Percentiles rank a stretch among this genome's conserved stretches.
These are phyloP conservation scores for Amblyopsis rosae DNA, from an alignment of 2,113 vertebrate species.

Conservation along the genomic window DNA sequence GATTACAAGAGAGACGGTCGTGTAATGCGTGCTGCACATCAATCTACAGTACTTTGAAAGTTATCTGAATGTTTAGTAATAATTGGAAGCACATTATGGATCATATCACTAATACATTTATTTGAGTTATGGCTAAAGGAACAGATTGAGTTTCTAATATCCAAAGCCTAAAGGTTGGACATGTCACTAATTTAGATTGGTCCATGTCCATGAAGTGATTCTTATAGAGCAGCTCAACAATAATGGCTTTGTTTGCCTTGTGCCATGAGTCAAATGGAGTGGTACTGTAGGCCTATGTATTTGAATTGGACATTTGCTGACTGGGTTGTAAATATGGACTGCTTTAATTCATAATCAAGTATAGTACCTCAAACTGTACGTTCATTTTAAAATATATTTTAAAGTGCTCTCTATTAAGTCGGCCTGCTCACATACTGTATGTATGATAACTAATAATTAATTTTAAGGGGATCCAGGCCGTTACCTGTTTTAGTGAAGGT, in stretches of 20 bases:
- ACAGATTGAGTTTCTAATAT: slow-evolving; percentile 7
- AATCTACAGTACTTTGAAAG: too few species aligned
- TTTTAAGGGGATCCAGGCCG: not conserved
- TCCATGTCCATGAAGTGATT: slow-evolving; percentile 37
- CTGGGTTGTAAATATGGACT: slow-evolving; percentile 1
- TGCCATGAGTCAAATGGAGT: slow-evolving; percentile 25
- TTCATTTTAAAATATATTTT: not conserved
- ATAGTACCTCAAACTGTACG: not conserved
- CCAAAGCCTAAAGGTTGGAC: slow-evolving; percentile 23
- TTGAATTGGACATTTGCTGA: slow-evolving; percentile 2
- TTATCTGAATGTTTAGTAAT: too few species aligned
- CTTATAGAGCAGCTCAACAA: slow-evolving; percentile 56
- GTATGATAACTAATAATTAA: not conserved
- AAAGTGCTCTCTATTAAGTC: not conserved
- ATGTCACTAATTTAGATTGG: slow-evolving; percentile 51
- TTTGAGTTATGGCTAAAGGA: too few species aligned
- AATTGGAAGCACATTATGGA: too few species aligned
- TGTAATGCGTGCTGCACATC: too few species aligned
- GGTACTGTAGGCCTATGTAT: slow-evolving; percentile 8
- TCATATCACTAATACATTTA: too few species aligned
- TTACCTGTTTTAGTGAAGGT: slow-evolving; percentile 31
- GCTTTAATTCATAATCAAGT: not conserved
- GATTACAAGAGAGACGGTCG: too few species aligned
- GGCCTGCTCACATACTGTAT: not conserved
- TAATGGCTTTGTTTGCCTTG: slow-evolving; percentile 51